phyloP scores from a whole-genome alignment of 2,113 vertebrate genomes.

The Colinus virginianus region DNA sequence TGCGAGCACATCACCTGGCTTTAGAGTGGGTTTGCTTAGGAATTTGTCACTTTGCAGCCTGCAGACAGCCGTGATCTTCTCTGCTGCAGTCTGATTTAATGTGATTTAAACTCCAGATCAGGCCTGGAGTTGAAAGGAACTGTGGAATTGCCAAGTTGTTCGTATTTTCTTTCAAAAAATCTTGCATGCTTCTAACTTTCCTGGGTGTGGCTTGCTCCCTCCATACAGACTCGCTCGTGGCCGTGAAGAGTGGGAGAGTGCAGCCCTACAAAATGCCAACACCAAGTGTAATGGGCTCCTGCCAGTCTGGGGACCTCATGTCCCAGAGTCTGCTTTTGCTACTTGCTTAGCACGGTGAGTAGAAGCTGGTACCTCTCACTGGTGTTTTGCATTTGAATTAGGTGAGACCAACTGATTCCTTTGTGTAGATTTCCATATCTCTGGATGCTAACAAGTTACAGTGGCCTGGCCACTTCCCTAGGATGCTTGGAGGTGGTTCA shows the following conservation, averaged over 20 bases:
- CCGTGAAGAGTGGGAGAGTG: conserved; percentile 98
- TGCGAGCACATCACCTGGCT: neutral
- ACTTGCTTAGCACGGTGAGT: conserved; percentile 95
- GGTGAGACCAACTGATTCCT: neutral
- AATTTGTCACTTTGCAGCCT: neutral
- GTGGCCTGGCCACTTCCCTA: neutral
- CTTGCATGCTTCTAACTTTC: neutral
- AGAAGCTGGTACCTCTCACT: neutral
- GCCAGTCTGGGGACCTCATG: conserved; percentile 97
- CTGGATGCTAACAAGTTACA: neutral
- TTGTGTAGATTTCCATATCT: neutral
- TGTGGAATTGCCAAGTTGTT: neutral
- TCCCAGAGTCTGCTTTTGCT: conserved; percentile 98
- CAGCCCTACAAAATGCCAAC: conserved; percentile 97
- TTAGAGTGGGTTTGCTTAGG: neutral
- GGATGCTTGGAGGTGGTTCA: neutral
- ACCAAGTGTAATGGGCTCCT: conserved; percentile 99
- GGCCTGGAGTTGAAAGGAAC: neutral
- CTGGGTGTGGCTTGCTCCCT: neutral
- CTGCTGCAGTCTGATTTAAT: neutral
- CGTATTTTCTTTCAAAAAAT: neutral
- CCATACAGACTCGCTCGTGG: conserved; percentile 89
- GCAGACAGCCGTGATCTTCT: neutral
- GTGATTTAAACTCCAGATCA: neutral
- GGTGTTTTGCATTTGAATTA: neutral